Evolutionary conservation across 1,140 invertebrate species (phyloP).

Genomic region (Anadara kagoshimensis): DNA sequence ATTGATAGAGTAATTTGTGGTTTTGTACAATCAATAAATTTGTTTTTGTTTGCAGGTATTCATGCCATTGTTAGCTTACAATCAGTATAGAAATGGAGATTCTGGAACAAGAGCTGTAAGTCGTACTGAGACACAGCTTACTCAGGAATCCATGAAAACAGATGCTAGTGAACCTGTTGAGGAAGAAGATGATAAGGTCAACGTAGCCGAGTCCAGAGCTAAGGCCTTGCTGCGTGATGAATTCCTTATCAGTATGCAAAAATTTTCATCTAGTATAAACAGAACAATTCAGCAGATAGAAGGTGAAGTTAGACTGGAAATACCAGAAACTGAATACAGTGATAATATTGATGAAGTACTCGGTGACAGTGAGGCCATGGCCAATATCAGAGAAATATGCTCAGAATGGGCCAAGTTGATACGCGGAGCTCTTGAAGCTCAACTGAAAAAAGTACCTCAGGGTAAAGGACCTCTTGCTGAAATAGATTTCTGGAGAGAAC

Average conservation of each 20-base stretch:
- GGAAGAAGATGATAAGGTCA: slow-evolving; percentile 51
- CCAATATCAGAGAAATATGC: slow-evolving; percentile 65
- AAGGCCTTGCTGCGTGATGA: slow-evolving; percentile 74
- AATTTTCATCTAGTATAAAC: slow-evolving; percentile 72
- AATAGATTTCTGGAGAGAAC: slow-evolving; percentile 87
- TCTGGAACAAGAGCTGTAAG: slow-evolving; percentile 46
- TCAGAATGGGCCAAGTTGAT: slow-evolving; percentile 71
- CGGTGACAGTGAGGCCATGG: slow-evolving; percentile 68
- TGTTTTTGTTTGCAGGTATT: slow-evolving; percentile 65
- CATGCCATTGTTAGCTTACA: slow-evolving; percentile 71
- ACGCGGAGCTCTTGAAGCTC: slow-evolving; percentile 66
- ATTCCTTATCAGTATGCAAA: slow-evolving; percentile 74
- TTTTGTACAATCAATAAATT: not conserved
- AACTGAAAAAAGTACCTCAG: slow-evolving; percentile 74
- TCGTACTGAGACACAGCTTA: slow-evolving; percentile 47
- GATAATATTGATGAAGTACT: slow-evolving; percentile 67
- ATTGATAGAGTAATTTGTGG: not conserved
- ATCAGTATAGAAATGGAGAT: slow-evolving; percentile 65
- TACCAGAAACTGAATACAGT: slow-evolving; percentile 69
- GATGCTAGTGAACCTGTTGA: slow-evolving; percentile 23
- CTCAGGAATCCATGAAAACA: slow-evolving; percentile 27
- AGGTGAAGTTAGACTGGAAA: slow-evolving; percentile 73
- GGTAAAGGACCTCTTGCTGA: slow-evolving; percentile 86
- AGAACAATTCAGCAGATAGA: slow-evolving; percentile 75
- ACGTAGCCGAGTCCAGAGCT: slow-evolving; percentile 64